These are phyloP conservation scores for Chamaea fasciata DNA, from an alignment of 2,113 vertebrate species.

Conservation along the genomic window DNA sequence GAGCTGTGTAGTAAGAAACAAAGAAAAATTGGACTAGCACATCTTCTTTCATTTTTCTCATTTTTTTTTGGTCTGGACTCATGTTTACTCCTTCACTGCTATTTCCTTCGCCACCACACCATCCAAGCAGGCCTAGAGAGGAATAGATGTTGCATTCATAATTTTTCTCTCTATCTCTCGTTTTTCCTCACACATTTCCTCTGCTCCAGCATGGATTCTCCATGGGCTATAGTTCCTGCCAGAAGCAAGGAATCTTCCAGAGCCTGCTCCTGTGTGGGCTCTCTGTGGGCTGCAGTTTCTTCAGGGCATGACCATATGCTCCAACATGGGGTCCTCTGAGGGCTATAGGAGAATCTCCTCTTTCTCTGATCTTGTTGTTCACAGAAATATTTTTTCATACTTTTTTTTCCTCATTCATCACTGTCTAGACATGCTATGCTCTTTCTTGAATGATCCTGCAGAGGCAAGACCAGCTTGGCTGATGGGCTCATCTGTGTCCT, in stretches of 20 bases:
- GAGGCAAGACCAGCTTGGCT: not conserved
- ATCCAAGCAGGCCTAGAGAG: not conserved
- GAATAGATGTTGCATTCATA: not conserved
- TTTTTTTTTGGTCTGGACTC: not conserved
- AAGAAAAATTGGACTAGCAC: not conserved
- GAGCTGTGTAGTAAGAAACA: not conserved
- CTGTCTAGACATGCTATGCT: not conserved
- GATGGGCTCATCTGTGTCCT: not conserved
- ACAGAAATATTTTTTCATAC: not conserved
- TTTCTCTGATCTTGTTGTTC: not conserved
- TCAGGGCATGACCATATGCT: not conserved
- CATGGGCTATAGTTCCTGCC: not conserved
- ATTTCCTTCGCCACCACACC: not conserved
- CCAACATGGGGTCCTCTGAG: accelerated
- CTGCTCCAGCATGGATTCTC: not conserved
- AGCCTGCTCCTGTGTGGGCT: not conserved
- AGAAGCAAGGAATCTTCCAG: too few relatives aligned
- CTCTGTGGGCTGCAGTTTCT: not conserved
- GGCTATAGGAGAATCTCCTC: not conserved
- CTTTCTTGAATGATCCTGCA: not conserved
- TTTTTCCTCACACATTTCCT: not conserved
- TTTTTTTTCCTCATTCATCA: not conserved
- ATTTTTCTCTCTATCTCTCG: not conserved
- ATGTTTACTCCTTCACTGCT: not conserved
- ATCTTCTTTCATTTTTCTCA: not conserved